phyloP scores from a whole-genome alignment of 2,888 invertebrate species.

The Caenorhabditis japonica region DNA sequence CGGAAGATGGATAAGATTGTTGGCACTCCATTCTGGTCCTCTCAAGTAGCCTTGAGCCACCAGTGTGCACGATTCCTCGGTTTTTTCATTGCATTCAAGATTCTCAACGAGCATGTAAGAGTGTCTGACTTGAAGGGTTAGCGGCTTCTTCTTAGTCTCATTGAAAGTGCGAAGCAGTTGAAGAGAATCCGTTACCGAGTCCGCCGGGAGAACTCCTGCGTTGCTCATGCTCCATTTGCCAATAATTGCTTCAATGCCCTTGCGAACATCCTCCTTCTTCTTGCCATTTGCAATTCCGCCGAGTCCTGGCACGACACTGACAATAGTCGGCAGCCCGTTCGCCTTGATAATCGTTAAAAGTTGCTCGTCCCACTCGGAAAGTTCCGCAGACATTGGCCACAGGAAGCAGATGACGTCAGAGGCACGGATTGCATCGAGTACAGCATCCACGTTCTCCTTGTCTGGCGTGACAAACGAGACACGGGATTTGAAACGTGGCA shows the following conservation, averaged over 20 bases:
- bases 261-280: slow-evolving; percentile 68
- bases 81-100: slow-evolving; percentile 81
- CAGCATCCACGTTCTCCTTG: slow-evolving; percentile 57
- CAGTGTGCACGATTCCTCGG: slow-evolving; percentile 68
- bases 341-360: slow-evolving; percentile 68
- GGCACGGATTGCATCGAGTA: slow-evolving; percentile 79
- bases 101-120: slow-evolving; percentile 89
- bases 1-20: slow-evolving; percentile 90
- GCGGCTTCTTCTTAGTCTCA: slow-evolving; percentile 85
- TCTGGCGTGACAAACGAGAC: slow-evolving; percentile 70
- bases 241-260: slow-evolving; percentile 60
- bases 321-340: slow-evolving; percentile 80
- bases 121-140: slow-evolving; percentile 86
- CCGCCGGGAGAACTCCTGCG: slow-evolving; percentile 81
- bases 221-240: slow-evolving; percentile 72
- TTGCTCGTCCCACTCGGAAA: slow-evolving; percentile 64
- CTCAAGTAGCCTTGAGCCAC: slow-evolving; percentile 89
- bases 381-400: slow-evolving; percentile 81
- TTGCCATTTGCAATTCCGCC: slow-evolving; percentile 63
- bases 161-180: slow-evolving; percentile 86
- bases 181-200: slow-evolving; percentile 82
- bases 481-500: slow-evolving; percentile 72
- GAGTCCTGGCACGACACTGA: slow-evolving; percentile 72
- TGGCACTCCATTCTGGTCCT: slow-evolving; percentile 87
- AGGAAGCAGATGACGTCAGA: slow-evolving; percentile 88